Conservation (phyloP, 92 coral and sea anemone species). For the Blastomussa wellsi region DNA sequence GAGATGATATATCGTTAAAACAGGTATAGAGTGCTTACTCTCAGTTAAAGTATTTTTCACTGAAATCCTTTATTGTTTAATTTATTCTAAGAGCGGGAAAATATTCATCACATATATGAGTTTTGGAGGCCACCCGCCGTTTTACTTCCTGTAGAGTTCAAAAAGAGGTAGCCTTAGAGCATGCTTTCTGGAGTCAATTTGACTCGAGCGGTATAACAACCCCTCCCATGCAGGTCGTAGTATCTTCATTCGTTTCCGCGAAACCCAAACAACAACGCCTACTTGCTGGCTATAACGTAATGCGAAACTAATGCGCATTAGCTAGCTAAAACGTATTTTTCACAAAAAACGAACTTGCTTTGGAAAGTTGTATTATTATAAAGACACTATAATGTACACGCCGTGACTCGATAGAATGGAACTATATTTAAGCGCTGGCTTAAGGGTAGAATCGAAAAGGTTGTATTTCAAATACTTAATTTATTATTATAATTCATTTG, state of each 20-base stretch:
- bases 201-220: too few relatives aligned
- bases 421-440: too few relatives aligned
- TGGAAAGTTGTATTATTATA: neutral
- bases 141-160: neutral
- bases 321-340: neutral
- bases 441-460: neutral
- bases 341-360: neutral
- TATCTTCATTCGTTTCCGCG: too few relatives aligned
- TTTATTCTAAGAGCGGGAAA: too few relatives aligned
- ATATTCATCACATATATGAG: neutral
- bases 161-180: too few relatives aligned
- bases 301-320: neutral
- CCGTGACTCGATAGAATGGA: neutral
- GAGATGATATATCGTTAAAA: neutral
- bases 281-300: too few relatives aligned
- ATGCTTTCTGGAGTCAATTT: too few relatives aligned
- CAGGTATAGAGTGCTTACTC: neutral
- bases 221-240: too few relatives aligned
- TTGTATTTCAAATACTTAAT: neutral
- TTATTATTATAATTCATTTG: neutral
- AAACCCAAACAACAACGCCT: too few relatives aligned
- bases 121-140: neutral
- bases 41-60: too few relatives aligned
- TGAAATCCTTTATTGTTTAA: too few relatives aligned
- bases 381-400: neutral